phyloP scores from a whole-genome alignment of 2,797 vertebrate species.

The Acridotheres tristis region DNA sequence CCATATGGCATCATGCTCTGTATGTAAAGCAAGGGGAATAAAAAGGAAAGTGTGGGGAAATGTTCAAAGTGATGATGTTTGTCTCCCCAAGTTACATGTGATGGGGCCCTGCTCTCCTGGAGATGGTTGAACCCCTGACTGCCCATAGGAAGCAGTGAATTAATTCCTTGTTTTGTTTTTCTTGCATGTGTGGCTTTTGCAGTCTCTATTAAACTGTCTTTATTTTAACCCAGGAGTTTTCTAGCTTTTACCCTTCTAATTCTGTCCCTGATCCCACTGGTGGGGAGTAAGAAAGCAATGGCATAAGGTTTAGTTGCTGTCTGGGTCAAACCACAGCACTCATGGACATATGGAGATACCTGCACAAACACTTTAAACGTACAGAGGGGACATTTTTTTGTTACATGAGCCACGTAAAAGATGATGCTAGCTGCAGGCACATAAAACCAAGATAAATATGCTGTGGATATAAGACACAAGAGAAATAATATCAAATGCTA shows the following conservation, averaged over 20 bases:
- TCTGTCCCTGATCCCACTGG: background rate
- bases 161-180: background rate
- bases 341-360: background rate
- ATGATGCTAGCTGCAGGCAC: accelerated
- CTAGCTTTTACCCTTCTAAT: background rate
- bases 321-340: background rate
- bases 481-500: background rate
- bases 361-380: background rate
- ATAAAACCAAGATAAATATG: background rate
- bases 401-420: background rate
- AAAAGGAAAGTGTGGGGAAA: no score
- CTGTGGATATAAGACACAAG: background rate
- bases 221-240: accelerated
- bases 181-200: background rate
- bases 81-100: no score
- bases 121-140: background rate
- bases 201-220: background rate
- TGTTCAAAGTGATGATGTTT: accelerated
- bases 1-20: no score
- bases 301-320: accelerated
- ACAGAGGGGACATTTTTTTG: background rate
- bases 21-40: background rate
- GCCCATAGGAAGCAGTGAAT: background rate
- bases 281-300: background rate
- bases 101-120: background rate